Base-by-base conservation (phyloP, 2,113 vertebrate species). In the Oreotrochilus melanogaster region DNA sequence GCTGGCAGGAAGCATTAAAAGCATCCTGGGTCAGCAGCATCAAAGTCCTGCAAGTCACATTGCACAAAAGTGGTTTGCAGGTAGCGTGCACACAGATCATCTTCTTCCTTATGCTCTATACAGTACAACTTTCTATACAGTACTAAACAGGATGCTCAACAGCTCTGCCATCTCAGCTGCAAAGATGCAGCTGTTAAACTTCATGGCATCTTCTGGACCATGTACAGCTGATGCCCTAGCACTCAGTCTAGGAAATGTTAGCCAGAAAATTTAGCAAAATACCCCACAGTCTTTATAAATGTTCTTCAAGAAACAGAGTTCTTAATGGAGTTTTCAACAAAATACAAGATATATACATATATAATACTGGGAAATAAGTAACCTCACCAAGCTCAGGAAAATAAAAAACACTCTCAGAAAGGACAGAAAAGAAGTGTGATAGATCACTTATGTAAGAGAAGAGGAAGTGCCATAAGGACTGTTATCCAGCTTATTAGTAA, bases 371-470 rank as follows among this genome's bases (percentile, higher is more conserved):
- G 13, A 37, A 74, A 65, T 50, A 78, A 87, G 65, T 33, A 82
- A 62, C 12, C 22, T 8, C 31, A 60, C 8, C 33, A 71, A 24
- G 4, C 4, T 76, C 42, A 48, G 27, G 22, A 6, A 6, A 43
- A 47, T 24, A 43, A 23, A 14, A 43, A 43, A 39, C 39, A 1
- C 25, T 74, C 23, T 70, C 11, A 43, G 27, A 76, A 83, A 82
- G 4, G 24, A 28, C 19, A 22, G 47, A 51, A 85, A 95, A 76
- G 11, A 73, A 91, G 33, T 71, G 31, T 5, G 4, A 43, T 71
- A 27, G 16, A 25, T 84, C 19, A 96, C 96, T 96, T 92, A 97
- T 94, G 0, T 81, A 95, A 81, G 14, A 95, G 71, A 81, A 95
- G 95, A 53, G 82, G 75, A 90, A 96, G 60, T 25, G 64, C 37